Evolutionary conservation across 2,888 invertebrate genomes (phyloP), one percentile per base, ranked within the genome.

Genomic region (Eubasilissa splendida): DNA sequence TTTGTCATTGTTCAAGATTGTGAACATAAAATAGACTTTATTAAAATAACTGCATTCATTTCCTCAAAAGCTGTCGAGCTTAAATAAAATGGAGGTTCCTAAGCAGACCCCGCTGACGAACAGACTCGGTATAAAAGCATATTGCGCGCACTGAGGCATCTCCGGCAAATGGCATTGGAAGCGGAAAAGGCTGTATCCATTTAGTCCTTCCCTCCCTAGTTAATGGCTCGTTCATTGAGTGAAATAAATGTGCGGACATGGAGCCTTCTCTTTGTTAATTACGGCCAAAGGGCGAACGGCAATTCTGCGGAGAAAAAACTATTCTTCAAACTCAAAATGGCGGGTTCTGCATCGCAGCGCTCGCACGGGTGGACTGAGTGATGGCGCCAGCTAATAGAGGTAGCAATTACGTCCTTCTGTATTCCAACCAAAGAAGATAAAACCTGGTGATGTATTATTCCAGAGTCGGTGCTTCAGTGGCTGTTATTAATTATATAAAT

Each of bases 161-260:
- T 52, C 60, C 53, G 14, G 22, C 80, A 68, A 56, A 76, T 80
- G 76, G 80, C 71, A 56, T 73, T n/a, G 71, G 5, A 33, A 73
- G 71, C 71, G 71, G 71, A 68, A 77, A 77, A 68, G 31, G 66
- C 58, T 77, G 68, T 68, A 58, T 56, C 68, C 42, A 68, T 81
- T 78, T 66, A 54, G 68, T 53, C 71, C 56, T 56, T 70, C 56
- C 73, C 65, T 59, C 59, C 54, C 59, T 33, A 81, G 70, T 83
- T 81, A 83, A 83, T 81, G 83, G 58, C 75, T 83, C 83, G 83
- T 83, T 83, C 81, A 79, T 75, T 79, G 80, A 81, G 77, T 80
- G 79, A 83, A 80, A 83, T 81, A 77, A 83, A 83, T 83, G 80
- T 58, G 68, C 71, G 76, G 80, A 76, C 76, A 80, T 60, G 60